Base-by-base conservation (phyloP, 2,113 vertebrate species). In the Phalacrocorax carbo region DNA sequence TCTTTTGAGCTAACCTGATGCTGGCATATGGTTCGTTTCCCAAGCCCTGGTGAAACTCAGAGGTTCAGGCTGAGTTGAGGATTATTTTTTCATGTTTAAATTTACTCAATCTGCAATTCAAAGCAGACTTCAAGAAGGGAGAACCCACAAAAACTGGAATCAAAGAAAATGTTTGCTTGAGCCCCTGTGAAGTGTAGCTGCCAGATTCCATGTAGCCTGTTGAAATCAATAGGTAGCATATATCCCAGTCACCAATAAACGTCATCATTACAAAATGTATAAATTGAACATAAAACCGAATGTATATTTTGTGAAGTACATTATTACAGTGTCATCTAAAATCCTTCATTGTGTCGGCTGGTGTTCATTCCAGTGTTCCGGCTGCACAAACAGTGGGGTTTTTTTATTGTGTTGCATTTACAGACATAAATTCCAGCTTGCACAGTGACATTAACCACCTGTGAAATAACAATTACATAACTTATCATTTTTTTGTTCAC, bases 401-500 rank as follows among this genome's bases (percentile, higher is more conserved):
- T 93, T 91, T 88, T 86, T 86, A 88, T 72, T 90, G 78, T 94
- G 60, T 68, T 94, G 75, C 68, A 36, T 88, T 96, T 92, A 62
- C 38, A 66, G 93, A 46, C 64, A 77, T 83, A 85, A 95, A 95
- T 95, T 94, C 68, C 82, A 85, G 5, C 84, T 91, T 88, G 71
- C 68, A 60, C 18, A 48, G 60, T 90, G 79, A 71, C 68, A 85
- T 93, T 83, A 94, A 81, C 82, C 93, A 91, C 84, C 91, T 96
- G 75, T 94, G 87, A 94, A 96, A 94, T 91, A 95, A 91, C 78
- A 95, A 77, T 97, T 95, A 94, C 62, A 93, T 90, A 75, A 91
- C 64, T 82, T 95, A 80, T 4, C 18, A 51, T 88, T 88, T 94
- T 94, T 94, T 86, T 86, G 51, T 80, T 93, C 75, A 91, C 79